Evolutionary conservation across 2,888 invertebrate species (phyloP), one percentile per base, ranked within the genome.

Genomic region (Nomada goodeniana): DNA sequence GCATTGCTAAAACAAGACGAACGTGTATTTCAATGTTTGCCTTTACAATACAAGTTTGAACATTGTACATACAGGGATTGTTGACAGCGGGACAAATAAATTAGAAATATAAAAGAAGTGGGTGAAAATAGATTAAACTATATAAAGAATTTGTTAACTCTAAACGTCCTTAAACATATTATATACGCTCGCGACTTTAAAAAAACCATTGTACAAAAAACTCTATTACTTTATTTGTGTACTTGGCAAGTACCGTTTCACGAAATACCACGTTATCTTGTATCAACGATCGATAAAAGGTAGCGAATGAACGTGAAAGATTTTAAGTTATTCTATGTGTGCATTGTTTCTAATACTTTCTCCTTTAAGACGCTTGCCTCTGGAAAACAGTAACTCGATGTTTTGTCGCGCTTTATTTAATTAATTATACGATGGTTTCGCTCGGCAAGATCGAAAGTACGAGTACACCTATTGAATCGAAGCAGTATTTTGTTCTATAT

Each of bases 11-110:
- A 83, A 80, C 70, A 76, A 83, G 70, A 83, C 59, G 47, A 80
- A 74, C 76, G 70, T 84, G 67, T 83, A 83, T 84, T 83, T 83
- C 68, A 63, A 64, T 65, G 26, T 52, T 80, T 50, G 26, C 57
- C 26, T 61, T 80, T 74, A 77, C 71, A 55, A 70, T 80, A 83
- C 84, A 83, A 57, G 13, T 57, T 73, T 55, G 23, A 71, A 77
- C 57, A 84, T 59, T 80, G 42, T 70, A 73, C 74, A 65, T 72
- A 59, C 42, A 69, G 15, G 44, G 63, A 52, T 52, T 55, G 44
- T 76, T 36, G 10, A 68, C 18, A 10, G 29, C 13, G 13, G 61
- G 57, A 57, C 44, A 71, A 84, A 81, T 73, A 73, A 77, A 57
- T 83, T 53, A 70, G 42, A 59, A 36, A 72, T 76, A 83, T 36